Percentiles rank a stretch among this genome's conserved stretches.
Evolutionary conservation across 2,888 invertebrate genomes (phyloP).

Genomic region (Thumatha senex): DNA sequence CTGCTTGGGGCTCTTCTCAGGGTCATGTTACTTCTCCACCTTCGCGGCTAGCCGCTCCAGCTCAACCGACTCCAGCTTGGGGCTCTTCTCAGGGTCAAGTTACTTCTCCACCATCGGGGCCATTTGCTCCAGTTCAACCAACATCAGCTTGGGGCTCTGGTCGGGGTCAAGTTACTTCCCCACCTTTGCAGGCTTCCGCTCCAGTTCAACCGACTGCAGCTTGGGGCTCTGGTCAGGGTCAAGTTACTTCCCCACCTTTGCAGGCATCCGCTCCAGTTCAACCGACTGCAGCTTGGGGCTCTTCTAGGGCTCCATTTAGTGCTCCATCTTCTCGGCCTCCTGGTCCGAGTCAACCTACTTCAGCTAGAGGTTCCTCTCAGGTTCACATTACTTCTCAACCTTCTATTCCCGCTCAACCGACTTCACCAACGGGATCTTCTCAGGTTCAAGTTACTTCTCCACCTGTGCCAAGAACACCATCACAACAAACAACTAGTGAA

Average conservation of each 20-base stretch:
- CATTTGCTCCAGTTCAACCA: neutral
- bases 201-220: too few species aligned
- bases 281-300: too few species aligned
- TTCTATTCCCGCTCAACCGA: too few species aligned
- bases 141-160: too few species aligned
- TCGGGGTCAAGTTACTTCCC: neutral
- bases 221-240: neutral
- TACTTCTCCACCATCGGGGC: neutral
- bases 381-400: neutral
- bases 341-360: neutral
- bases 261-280: too few species aligned
- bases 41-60: neutral
- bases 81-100: neutral
- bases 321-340: too few species aligned
- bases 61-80: neutral
- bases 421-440: neutral
- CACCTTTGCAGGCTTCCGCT: neutral
- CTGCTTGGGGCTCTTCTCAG: neutral
- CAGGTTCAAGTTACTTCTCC: neutral
- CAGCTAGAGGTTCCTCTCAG: neutral
- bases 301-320: too few species aligned
- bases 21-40: neutral
- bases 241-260: neutral
- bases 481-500: conserved; percentile 6
- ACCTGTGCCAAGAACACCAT: neutral